Base-by-base conservation (phyloP, 2,797 vertebrate species). In the Meriones psammophilus region DNA sequence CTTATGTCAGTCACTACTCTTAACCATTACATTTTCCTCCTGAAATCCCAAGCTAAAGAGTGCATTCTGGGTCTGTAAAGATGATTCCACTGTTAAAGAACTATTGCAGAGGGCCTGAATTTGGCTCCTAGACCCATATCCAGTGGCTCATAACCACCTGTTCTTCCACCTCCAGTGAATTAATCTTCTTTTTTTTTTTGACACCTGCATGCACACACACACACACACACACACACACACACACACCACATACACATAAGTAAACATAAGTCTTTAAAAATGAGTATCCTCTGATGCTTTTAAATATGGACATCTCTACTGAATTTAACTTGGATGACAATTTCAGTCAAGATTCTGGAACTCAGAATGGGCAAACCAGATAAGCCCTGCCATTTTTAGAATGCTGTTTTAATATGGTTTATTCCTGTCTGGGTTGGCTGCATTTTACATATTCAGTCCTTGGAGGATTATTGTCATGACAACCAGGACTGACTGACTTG, bases 391-490 rank as follows among this genome's bases (percentile, higher is more conserved):
- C 84, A 50, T 83, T 94, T 95, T 94, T 95, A 97, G 89, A 74
- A 78, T 66, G 42, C 83, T 69, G 81, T 88, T 95, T 94, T 91
- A 93, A 92, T 96, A 92, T 86, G 94, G 77, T 66, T 95, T 92
- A 71, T 96, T 95, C 91, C 94, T 81, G 87, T 81, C 95, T 83
- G 84, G 89, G 80, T 85, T 0, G 10, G 30, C 77, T 78, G 90
- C 94, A 64, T 91, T 89, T 91, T 93, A 85, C 87, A 74, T 91
- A 58, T 46, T 80, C 76, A 94, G 4, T 89, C 28, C 94, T 56
- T 84, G 36, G 86, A 77, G 76, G 88, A 73, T 90, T 74, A 96
- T 95, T 76, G 80, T 92, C 91, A 96, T 97, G 97, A 86, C 96
- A 96, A 97, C 97, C 84, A 76, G 92, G 77, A n/a, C 80, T 76